These are phyloP conservation scores for Polydrusus tereticollis DNA, from an alignment of 2,888 invertebrate genomes.

Conservation along the genomic window DNA sequence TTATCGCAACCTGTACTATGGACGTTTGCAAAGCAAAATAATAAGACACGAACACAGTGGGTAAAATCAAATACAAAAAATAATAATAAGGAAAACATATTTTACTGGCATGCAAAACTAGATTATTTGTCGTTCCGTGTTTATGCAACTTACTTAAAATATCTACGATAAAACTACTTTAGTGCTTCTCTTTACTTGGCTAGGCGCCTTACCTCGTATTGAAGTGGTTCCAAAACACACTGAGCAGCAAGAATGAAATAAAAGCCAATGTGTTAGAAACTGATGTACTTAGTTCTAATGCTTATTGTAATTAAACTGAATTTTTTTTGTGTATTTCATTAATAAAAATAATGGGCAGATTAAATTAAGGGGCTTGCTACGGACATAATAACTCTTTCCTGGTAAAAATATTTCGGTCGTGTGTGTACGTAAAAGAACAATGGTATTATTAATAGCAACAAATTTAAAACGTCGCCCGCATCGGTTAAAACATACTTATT, in stretches of 20 bases:
- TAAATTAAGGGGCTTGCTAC: neutral
- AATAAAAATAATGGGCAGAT: neutral
- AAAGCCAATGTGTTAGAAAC: constrained; percentile 57
- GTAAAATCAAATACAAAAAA: constrained; percentile 25
- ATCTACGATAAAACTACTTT: constrained; percentile 25
- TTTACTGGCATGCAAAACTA: constrained; percentile 28
- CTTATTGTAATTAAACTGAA: neutral
- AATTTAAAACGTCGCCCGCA: neutral
- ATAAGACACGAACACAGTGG: constrained; percentile 48
- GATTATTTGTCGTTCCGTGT: constrained; percentile 13
- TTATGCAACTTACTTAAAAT: constrained; percentile 18
- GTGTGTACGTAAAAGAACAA: neutral
- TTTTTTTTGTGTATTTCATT: neutral
- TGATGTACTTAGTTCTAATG: constrained; percentile 15
- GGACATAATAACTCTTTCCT: neutral
- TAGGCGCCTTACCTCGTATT: constrained; percentile 92
- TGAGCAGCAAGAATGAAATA: constrained; percentile 81
- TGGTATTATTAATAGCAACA: neutral
- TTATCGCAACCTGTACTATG: neutral
- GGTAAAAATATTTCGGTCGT: neutral
- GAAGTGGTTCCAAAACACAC: constrained; percentile 99
- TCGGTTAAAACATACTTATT: constrained; percentile 6
- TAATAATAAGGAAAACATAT: constrained; percentile 21
- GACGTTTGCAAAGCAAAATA: constrained; percentile 38
- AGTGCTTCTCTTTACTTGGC: constrained; percentile 29